Base-by-base conservation (phyloP, 2,888 invertebrate species). In the Stratiomys singularior region DNA sequence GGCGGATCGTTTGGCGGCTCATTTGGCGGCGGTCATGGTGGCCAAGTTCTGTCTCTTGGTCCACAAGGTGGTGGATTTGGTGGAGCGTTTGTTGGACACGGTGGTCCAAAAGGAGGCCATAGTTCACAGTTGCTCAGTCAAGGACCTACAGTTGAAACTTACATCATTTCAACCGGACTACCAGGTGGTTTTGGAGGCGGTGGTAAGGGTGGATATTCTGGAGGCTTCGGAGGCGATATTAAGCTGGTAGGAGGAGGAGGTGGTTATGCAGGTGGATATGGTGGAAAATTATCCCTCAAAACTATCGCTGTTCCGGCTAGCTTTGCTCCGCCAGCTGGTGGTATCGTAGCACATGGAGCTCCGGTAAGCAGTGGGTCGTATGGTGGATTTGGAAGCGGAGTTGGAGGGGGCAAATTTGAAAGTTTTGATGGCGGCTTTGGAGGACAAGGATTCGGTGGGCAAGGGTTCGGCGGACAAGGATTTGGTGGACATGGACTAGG, bases 1-100 rank as follows among this genome's bases (percentile, higher is more conserved):
- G 56, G 72, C 28, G 72, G 46, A 37, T 52, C 56, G 1, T 66
- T 76, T 27, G 64, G 76, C 4, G 64, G 76, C 13, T 77, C 76
- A 1, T 66, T 77, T n/a, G 76, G 76, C 11, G 69, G 77, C 58
- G 56, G 67, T 9, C 28, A 77, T 67, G 69, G 69, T 4, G 69
- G 44, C 23, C 52, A 30, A n/a, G 18, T 69, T 28, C 23, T 25
- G 23, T 7, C 44, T 52, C 37, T 37, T 5, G 56, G 74, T 28
- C 30, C 15, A 23, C 25, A 21, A 11, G 46, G 63, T 13, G 44
- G 66, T 25, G 74, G 66, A 5, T 44, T 46, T 15, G 63, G 78
- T 27, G 67, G 56, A 63, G 23, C 25, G 0, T 71, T 47, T 13
- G 63, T 63, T 9, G 64, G 47, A 23, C 66, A 9, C 4, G 52